Evolutionary conservation across 2,113 vertebrate species (phyloP).

Genomic region (Planiliza haematocheilus): DNA sequence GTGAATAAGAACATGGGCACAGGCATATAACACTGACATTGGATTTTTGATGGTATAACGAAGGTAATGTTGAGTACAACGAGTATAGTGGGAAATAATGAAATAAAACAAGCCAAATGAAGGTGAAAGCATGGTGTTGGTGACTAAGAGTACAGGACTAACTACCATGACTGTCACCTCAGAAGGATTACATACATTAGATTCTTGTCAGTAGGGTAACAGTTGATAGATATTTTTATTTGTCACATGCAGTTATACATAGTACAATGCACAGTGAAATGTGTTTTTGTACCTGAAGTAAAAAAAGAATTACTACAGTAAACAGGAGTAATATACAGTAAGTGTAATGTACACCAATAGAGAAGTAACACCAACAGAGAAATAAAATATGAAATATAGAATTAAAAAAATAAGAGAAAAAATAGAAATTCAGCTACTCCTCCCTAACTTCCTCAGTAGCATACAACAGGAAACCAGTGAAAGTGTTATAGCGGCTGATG

Average conservation of each 20-base stretch:
- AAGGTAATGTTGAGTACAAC: background rate
- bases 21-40: background rate
- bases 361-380: too few species aligned
- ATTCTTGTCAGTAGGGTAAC: background rate
- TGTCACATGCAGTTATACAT: too few species aligned
- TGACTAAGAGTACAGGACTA: background rate
- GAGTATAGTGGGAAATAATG: too few species aligned
- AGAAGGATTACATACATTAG: conserved; percentile 1
- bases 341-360: too few species aligned
- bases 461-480: conserved; percentile 79
- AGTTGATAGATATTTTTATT: too few species aligned
- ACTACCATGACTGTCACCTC: background rate
- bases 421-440: background rate
- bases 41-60: background rate
- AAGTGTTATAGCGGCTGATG: conserved; percentile 77
- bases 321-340: too few species aligned
- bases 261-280: too few species aligned
- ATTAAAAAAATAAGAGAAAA: too few species aligned
- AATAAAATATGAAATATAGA: too few species aligned
- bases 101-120: background rate
- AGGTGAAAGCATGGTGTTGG: background rate
- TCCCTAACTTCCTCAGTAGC: conserved; percentile 61
- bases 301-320: too few species aligned
- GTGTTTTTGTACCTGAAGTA: too few species aligned
- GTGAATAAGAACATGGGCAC: background rate